Evolutionary conservation across 2,888 invertebrate species (phyloP).

Genomic region (Oxytorus armatus): DNA sequence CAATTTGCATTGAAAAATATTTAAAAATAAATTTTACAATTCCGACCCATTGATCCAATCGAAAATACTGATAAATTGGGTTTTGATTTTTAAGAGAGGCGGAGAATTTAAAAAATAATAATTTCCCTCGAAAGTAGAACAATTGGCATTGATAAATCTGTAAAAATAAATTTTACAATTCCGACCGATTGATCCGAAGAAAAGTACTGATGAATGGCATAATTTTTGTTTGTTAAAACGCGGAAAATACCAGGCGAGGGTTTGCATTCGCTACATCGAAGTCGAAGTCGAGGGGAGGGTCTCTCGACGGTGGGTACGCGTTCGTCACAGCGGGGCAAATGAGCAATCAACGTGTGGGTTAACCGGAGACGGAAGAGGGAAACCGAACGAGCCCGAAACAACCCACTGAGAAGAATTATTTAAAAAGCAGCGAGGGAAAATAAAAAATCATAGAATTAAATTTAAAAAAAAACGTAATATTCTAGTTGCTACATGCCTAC

Average conservation of each 20-base stretch:
- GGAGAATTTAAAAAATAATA: too few species aligned
- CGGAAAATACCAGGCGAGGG: constrained; percentile 86
- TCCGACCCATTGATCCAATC: too few species aligned
- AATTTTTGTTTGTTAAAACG: background rate
- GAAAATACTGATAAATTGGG: too few species aligned
- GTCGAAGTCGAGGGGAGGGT: constrained; percentile 93
- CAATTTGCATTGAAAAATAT: background rate
- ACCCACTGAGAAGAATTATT: constrained; percentile 35
- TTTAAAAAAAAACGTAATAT: constrained; percentile 75
- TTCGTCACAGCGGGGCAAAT: constrained; percentile 85
- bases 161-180: too few species aligned
- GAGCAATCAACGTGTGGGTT: constrained; percentile 64
- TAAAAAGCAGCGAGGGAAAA: background rate
- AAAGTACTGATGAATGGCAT: background rate
- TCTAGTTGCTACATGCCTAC: constrained; percentile 82
- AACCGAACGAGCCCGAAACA: constrained; percentile 28
- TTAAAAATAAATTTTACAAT: too few species aligned
- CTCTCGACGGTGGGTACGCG: constrained; percentile 90
- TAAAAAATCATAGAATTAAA: background rate
- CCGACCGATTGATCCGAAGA: background rate
- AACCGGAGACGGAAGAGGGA: background rate
- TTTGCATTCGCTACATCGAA: constrained; percentile 89
- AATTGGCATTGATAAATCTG: too few species aligned
- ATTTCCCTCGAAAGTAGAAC: too few species aligned
- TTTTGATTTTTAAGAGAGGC: too few species aligned